Evolutionary conservation across 2,797 vertebrate genomes (phyloP).

Genomic region (Pangasius sanitwongsei): DNA sequence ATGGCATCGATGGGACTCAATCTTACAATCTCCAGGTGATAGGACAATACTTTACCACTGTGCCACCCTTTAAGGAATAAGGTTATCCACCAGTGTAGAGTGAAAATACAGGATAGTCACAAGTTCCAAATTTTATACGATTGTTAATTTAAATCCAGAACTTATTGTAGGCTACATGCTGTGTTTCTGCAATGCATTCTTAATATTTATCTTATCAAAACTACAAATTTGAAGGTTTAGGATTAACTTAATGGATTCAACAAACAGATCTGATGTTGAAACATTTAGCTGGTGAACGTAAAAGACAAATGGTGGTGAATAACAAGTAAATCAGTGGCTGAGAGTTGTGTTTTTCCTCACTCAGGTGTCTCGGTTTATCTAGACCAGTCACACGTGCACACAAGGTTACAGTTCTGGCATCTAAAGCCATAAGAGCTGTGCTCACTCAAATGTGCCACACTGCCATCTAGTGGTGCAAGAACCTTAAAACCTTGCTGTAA

Average conservation of each 20-base stretch:
- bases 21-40: not conserved
- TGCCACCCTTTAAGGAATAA: not conserved
- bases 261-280: not conserved
- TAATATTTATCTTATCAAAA: not conserved
- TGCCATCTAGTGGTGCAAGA: slow-evolving; percentile 60
- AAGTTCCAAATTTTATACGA: not conserved
- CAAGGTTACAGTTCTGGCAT: not conserved
- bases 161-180: not conserved
- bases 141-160: not conserved
- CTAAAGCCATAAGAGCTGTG: slow-evolving; percentile 2
- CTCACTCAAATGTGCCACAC: slow-evolving; percentile 55
- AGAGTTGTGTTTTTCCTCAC: not conserved
- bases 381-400: not conserved
- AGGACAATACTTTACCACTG: not conserved
- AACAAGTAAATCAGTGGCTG: not conserved
- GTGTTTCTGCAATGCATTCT: not conserved
- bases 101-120: not conserved
- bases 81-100: no score
- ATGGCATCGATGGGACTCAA: not conserved
- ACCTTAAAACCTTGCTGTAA: slow-evolving; percentile 11
- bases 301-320: not conserved
- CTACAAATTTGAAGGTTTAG: not conserved
- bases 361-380: not conserved
- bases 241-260: not conserved
- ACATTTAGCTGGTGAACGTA: not conserved